phyloP scores from a whole-genome alignment of 2,888 invertebrate genomes.

The Chrysina gloriosa region DNA sequence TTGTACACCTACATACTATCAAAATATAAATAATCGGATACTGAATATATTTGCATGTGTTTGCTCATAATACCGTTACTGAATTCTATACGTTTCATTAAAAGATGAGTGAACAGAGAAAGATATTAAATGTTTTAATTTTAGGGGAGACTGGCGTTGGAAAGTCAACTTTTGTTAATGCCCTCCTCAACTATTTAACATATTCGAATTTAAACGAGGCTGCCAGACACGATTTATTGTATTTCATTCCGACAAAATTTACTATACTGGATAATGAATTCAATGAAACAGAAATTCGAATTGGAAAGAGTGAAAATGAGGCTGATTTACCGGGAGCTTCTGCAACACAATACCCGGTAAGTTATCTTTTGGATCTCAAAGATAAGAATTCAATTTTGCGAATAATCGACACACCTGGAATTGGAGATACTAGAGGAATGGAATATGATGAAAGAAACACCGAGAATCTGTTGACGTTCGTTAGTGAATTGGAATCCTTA shows the following conservation, averaged over 20 bases:
- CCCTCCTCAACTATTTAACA: slow-evolving; percentile 57
- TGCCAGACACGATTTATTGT: slow-evolving; percentile 48
- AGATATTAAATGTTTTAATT: slow-evolving; percentile 57
- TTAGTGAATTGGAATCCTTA: slow-evolving; percentile 55
- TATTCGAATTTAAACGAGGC: slow-evolving; percentile 50
- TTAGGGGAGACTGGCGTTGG: slow-evolving; percentile 60
- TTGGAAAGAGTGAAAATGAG: slow-evolving; percentile 51
- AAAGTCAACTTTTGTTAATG: slow-evolving; percentile 61
- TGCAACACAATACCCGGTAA: slow-evolving; percentile 67
- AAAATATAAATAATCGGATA: no score
- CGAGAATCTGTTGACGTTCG: slow-evolving; percentile 53
- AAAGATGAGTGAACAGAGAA: slow-evolving; percentile 38
- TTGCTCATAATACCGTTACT: no score
- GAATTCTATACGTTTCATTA: no score
- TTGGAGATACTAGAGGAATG: slow-evolving; percentile 52
- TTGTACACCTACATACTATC: background rate
- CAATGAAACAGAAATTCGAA: slow-evolving; percentile 45
- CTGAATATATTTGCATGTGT: no score
- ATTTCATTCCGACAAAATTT: slow-evolving; percentile 55
- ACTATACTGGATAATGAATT: slow-evolving; percentile 52
- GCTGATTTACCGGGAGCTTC: slow-evolving; percentile 44
- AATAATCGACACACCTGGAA: slow-evolving; percentile 61
- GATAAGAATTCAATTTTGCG: slow-evolving; percentile 42
- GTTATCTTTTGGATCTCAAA: slow-evolving; percentile 68
- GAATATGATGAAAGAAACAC: slow-evolving; percentile 50